A percentile compares a stretch with the other conserved stretches of the same genome.
These are phyloP conservation scores for Nephila pilipes DNA, from an alignment of 1,140 invertebrate genomes.

Conservation along the genomic window DNA sequence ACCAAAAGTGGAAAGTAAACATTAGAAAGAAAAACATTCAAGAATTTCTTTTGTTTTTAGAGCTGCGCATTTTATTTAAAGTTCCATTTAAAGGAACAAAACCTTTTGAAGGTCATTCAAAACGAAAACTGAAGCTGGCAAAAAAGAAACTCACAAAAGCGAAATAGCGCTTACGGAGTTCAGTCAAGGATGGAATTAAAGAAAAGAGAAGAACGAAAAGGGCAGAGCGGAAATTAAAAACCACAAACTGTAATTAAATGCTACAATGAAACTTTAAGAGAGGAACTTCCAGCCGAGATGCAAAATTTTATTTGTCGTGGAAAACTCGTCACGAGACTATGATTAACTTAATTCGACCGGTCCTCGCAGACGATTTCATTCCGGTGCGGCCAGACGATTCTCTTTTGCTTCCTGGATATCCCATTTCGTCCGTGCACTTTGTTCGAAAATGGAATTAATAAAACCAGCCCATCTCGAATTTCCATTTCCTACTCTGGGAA, in stretches of 20 bases:
- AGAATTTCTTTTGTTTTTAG: no score
- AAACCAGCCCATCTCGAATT: conserved; percentile 12
- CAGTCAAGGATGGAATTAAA: background rate
- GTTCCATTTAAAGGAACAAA: no score
- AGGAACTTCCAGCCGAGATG: background rate
- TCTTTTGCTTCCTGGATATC: background rate
- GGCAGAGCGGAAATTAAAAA: background rate
- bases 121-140: no score
- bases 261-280: conserved; percentile 5
- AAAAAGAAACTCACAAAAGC: background rate
- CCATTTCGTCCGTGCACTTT: background rate
- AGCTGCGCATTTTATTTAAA: no score
- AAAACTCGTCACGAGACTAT: background rate
- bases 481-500: background rate
- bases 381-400: background rate
- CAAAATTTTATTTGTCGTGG: background rate
- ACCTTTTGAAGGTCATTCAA: no score
- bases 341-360: background rate
- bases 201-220: background rate
- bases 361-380: background rate
- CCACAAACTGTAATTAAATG: conserved; percentile 2
- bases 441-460: conserved; percentile 15
- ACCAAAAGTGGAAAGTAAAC: no score
- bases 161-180: no score
- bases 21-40: no score